Conservation (phyloP, 2,113 vertebrate genomes). For the Grammomys surdaster region DNA sequence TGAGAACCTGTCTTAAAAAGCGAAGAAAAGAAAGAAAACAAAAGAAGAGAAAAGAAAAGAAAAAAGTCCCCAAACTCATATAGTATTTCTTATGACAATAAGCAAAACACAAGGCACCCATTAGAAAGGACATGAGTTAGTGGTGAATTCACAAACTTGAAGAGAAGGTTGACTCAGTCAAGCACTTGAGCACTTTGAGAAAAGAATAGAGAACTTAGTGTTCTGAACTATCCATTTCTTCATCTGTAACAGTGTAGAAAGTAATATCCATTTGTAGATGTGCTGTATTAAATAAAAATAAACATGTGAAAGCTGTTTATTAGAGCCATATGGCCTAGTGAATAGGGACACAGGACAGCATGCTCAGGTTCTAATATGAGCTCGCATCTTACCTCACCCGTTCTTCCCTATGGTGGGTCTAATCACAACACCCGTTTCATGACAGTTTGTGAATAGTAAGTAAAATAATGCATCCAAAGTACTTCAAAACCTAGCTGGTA, state of each 20-base stretch:
- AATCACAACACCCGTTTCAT: background rate
- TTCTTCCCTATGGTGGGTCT: background rate
- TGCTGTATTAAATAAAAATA: constrained; percentile 20
- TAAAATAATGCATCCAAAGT: constrained; percentile 10
- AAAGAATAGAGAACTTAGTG: background rate
- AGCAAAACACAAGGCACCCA: background rate
- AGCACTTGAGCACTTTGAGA: background rate
- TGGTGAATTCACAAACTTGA: background rate
- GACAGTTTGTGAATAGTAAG: background rate
- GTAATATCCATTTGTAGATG: background rate
- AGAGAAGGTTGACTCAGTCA: background rate
- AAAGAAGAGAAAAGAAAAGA: background rate
- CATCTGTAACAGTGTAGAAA: background rate
- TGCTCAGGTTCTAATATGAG: background rate
- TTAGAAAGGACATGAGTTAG: background rate
- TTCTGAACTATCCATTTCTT: background rate
- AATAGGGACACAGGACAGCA: background rate
- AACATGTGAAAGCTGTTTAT: background rate
- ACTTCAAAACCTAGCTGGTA: background rate
- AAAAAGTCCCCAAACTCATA: background rate
- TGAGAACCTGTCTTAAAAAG: too few relatives aligned
- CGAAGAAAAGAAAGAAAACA: background rate
- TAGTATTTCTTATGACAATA: background rate
- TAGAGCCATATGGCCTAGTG: background rate
- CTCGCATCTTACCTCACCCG: background rate